Percentiles rank a stretch among this genome's conserved stretches.
Evolutionary conservation across 2,888 invertebrate species (phyloP).

Genomic region (Acleris laterana): DNA sequence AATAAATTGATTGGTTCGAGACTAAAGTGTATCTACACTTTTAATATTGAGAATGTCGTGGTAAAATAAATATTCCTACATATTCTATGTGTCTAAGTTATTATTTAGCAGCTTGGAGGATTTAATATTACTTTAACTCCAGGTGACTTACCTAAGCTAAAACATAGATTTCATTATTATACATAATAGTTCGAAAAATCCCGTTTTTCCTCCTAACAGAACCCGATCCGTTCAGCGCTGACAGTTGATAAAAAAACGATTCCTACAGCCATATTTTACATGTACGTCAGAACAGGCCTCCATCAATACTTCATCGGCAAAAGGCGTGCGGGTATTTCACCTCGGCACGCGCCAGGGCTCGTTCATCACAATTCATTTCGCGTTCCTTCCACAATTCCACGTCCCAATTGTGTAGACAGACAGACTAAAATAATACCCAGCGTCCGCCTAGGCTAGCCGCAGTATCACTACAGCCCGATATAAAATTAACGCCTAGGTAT

Average conservation of each 20-base stretch:
- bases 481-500: background rate
- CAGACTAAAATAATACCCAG: slow-evolving; percentile 30
- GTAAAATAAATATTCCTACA: too few relatives aligned
- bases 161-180: background rate
- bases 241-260: slow-evolving; percentile 38
- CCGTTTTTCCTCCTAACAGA: slow-evolving; percentile 16
- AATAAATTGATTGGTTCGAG: too few relatives aligned
- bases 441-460: background rate
- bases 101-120: too few relatives aligned
- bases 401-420: slow-evolving; percentile 41
- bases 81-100: too few relatives aligned
- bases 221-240: slow-evolving; percentile 29
- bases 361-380: slow-evolving; percentile 51
- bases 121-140: too few relatives aligned
- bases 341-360: slow-evolving; percentile 40
- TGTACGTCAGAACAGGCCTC: slow-evolving; percentile 42
- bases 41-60: too few relatives aligned
- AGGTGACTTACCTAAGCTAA: too few relatives aligned
- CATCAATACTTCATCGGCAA: slow-evolving; percentile 49
- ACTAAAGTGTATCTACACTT: too few relatives aligned
- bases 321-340: slow-evolving; percentile 47
- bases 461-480: slow-evolving; percentile 2
- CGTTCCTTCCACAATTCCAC: slow-evolving; percentile 42
- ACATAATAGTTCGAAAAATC: slow-evolving; percentile 4
- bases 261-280: slow-evolving; percentile 41